Evolutionary conservation across 2,797 vertebrate genomes (phyloP), one percentile per base, ranked within the genome.

Genomic region (Neoniphon sammara): DNA sequence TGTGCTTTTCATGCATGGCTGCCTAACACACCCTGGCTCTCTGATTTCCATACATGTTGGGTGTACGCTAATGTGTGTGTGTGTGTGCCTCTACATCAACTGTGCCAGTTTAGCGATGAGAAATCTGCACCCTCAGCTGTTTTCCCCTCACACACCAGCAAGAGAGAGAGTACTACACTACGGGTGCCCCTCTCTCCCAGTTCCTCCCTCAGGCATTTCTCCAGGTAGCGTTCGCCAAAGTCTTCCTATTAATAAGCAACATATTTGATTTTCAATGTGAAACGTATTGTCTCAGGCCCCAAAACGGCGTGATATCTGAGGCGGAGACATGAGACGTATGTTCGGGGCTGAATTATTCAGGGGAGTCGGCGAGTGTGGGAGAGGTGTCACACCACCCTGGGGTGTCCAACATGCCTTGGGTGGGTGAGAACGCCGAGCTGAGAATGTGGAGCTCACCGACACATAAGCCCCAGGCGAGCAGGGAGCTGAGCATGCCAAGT

Each of bases 181-280:
- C 77, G 55, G 88, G 87, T 84, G 60, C 78, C 83, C 79, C 87
- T 73, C 84, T 85, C 81, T 66, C 73, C 70, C 11, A 44, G 72
- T 70, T 86, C 75, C 81, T 84, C 63, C 93, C 83, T 59, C 59
- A 63, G 80, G 94, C 92, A 82, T 89, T 90, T 91, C 93, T 93
- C 85, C 91, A 92, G 93, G 93, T 94, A 92, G 79, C 70, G 82
- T 89, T 92, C 88, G 71, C 91, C 92, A 92, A 93, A 92, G 81
- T 89, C 78, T 72, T 69, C 87, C 92, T 92, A 93, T 94, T 94
- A 94, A 94, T 93, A 94, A 94, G 92, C 91, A 94, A 93, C 93
- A 94, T 94, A 94, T 94, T 94, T 94, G 92, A 92, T 92, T 94
- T 93, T 89, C 87, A 70, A 87, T 85, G 81, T 65, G 80, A 87